phyloP scores from a whole-genome alignment of 2,797 vertebrate genomes.

The Pachyuromys duprasi region DNA sequence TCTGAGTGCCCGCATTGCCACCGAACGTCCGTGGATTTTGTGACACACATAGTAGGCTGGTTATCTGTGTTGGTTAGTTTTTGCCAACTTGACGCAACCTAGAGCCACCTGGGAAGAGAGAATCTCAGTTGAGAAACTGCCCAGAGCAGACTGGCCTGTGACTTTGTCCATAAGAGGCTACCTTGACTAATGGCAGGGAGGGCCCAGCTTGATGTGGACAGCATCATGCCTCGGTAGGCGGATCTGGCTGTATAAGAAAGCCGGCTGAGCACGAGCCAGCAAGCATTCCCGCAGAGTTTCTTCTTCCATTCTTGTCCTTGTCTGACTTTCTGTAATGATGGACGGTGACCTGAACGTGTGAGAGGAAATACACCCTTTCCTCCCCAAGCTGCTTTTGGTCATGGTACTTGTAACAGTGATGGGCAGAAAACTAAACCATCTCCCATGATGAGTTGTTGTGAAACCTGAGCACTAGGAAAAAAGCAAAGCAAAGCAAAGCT shows the following conservation, averaged over 20 bases:
- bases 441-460: background rate
- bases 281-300: background rate
- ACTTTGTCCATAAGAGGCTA: background rate
- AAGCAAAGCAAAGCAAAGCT: no score
- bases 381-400: background rate
- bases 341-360: background rate
- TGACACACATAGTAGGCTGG: background rate
- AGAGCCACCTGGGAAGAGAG: no score
- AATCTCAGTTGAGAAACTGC: background rate
- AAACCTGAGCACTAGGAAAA: background rate
- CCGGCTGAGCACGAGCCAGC: no score
- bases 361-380: background rate
- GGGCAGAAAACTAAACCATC: background rate
- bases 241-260: background rate
- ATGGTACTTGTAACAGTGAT: background rate
- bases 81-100: background rate
- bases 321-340: background rate
- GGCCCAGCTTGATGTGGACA: background rate
- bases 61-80: background rate
- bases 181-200: background rate
- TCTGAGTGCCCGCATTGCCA: background rate
- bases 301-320: background rate
- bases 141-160: background rate
- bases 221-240: background rate
- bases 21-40: background rate